Evolutionary conservation across 2,797 vertebrate genomes (phyloP), one percentile per base, ranked within the genome.

Genomic region (Lycodopsis pacificus): DNA sequence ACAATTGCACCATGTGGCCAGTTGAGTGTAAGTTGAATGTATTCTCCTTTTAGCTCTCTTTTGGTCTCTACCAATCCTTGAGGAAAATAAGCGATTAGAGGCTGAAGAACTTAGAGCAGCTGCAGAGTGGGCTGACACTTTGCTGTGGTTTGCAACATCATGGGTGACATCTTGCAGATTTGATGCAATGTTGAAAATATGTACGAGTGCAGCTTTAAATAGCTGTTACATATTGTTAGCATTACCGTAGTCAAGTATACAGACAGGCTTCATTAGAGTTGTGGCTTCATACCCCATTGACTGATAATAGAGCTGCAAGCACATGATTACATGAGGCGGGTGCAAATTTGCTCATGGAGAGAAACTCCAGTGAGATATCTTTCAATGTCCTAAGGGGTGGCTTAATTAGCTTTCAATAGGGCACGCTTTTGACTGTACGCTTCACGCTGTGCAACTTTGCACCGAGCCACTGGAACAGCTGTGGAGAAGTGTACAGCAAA

Each of bases 361-460:
- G 73, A 80, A 80, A 63, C 63, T 66, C 49, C 51, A 67, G 38
- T 19, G 76, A 57, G 76, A 76, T 79, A 82, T 76, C 79, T 53
- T 40, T 78, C 38, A 69, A 56, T 20, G 79, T 85, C 85, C 77
- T 61, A 17, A 77, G 68, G 76, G 70, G 53, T 58, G 58, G 32
- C 59, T 75, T 87, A 85, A 85, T 91, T 81, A 84, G 44, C 79
- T 83, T 88, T 73, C 76, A 83, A 82, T 78, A 74, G 75, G 64
- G 81, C 73, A 71, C 1, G 48, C 63, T 74, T 78, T 72, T 57
- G 36, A 78, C 70, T 65, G 53, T 65, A 67, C 32, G 61, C 80
- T 64, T 86, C 68, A 72, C 40, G 20, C 81, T 57, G 53, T 34
- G 71, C 65, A 44, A 30, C 20, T 42, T 51, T 63, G 73, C 68